Percentiles rank a stretch among this genome's conserved stretches.
Conservation (phyloP, 2,888 invertebrate species). For the Pasiphila rectangulata region DNA sequence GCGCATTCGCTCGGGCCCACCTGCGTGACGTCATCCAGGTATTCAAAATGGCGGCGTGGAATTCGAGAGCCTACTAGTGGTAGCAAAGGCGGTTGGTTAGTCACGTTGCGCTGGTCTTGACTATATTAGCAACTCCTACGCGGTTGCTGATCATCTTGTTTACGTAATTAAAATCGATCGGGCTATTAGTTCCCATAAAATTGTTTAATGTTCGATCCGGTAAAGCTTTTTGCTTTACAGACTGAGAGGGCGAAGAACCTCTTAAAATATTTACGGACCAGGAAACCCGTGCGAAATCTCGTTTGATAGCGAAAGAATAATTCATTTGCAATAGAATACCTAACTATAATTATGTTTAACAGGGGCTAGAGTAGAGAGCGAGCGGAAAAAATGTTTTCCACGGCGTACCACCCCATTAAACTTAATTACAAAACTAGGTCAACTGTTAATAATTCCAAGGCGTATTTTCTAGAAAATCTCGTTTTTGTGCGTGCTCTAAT, state of each 20-base stretch:
- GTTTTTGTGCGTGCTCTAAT: conserved; percentile 25
- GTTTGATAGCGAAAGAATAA: conserved; percentile 9
- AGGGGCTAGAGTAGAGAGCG: conserved; percentile 20
- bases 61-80: conserved; percentile 74
- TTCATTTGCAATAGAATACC: conserved; percentile 13
- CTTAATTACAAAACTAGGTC: conserved; percentile 37
- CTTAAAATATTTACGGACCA: conserved; percentile 1
- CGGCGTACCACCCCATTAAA: conserved; percentile 31
- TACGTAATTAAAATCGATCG: not conserved
- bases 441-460: conserved; percentile 33
- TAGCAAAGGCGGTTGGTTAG: conserved; percentile 41
- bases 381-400: conserved; percentile 28
- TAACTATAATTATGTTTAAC: conserved; percentile 14
- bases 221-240: too few species aligned
- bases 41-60: conserved; percentile 79
- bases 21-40: conserved; percentile 74
- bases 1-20: conserved; percentile 72
- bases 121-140: conserved; percentile 30
- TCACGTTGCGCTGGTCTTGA: conserved; percentile 32
- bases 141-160: conserved; percentile 15
- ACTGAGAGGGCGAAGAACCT: not conserved
- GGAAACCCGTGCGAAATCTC: conserved; percentile 7
- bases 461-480: conserved; percentile 31
- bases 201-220: too few species aligned
- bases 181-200: not conserved